Conservation (phyloP, 2,113 vertebrate species). For the Lampris megalopsis region DNA sequence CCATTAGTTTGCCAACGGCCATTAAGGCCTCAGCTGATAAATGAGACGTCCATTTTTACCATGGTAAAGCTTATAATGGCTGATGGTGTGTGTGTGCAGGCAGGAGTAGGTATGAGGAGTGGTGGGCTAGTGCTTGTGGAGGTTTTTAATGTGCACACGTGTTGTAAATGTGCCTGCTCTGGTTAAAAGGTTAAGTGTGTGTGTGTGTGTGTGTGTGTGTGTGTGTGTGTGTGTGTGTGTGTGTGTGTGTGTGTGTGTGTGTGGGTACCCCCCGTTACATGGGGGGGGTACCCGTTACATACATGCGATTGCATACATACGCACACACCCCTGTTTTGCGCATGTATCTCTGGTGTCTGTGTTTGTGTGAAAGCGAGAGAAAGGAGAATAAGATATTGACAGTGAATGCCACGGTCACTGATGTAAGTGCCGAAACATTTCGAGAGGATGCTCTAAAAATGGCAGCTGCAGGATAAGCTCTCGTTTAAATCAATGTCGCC, state of each 20-base stretch:
- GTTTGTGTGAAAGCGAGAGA: background rate
- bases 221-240: constrained; percentile 9
- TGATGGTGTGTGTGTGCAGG: background rate
- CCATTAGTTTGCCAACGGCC: constrained; percentile 48
- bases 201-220: background rate
- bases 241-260: too few species aligned
- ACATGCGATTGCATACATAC: background rate
- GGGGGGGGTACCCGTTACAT: background rate
- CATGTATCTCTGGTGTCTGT: background rate
- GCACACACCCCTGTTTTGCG: background rate
- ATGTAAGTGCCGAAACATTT: constrained; percentile 57
- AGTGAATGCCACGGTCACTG: constrained; percentile 13
- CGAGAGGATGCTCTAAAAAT: constrained; percentile 53
- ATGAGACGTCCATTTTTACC: constrained; percentile 37
- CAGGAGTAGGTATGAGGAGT: too few species aligned
- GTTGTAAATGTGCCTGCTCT: too few species aligned
- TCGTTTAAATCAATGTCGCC: constrained; percentile 32
- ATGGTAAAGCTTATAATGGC: constrained; percentile 43
- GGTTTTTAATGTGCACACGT: too few species aligned
- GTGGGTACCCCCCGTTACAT: too few species aligned
- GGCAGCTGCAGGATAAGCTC: constrained; percentile 45
- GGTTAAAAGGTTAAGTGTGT: background rate
- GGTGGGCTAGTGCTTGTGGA: too few species aligned
- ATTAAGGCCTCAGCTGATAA: constrained; percentile 24
- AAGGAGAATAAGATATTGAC: background rate